Percentiles rank a stretch among this genome's conserved stretches.
Evolutionary conservation across 1,140 invertebrate species (phyloP).

Genomic region (Leptinotarsa texana): DNA sequence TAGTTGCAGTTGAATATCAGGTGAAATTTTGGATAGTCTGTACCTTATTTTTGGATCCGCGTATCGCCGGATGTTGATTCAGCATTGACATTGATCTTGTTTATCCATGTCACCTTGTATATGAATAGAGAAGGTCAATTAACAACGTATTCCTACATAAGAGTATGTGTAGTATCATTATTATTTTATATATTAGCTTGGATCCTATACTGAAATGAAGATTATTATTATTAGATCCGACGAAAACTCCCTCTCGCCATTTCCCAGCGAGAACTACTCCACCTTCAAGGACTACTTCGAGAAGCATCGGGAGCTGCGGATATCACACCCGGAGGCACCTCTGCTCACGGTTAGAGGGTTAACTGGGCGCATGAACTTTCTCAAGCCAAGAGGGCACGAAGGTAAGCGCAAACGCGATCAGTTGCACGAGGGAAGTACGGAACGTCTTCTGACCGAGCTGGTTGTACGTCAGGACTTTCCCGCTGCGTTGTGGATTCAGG

Average conservation of each 20-base stretch:
- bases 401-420: constrained; percentile 59
- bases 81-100: too few relatives aligned
- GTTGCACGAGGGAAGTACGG: constrained; percentile 64
- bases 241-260: constrained; percentile 75
- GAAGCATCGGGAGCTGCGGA: constrained; percentile 73
- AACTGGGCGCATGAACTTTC: constrained; percentile 73
- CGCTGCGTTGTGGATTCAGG: constrained; percentile 87
- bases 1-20: constrained; percentile 39
- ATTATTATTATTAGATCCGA: constrained; percentile 78
- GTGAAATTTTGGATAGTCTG: too few relatives aligned
- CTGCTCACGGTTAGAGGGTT: constrained; percentile 89
- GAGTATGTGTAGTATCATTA: background rate
- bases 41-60: too few relatives aligned
- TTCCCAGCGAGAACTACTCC: constrained; percentile 75
- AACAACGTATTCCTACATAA: constrained; percentile 42
- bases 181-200: background rate
- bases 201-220: constrained; percentile 66
- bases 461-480: constrained; percentile 85
- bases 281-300: constrained; percentile 83
- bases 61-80: too few relatives aligned
- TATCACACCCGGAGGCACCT: constrained; percentile 76
- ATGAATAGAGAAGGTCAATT: too few relatives aligned
- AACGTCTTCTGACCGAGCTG: constrained; percentile 89
- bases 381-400: constrained; percentile 47
- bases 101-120: too few relatives aligned